Percentiles rank a stretch among this genome's conserved stretches.
These are phyloP conservation scores for Pantherophis alleghaniensis DNA, from an alignment of 2,797 vertebrate species.

Conservation along the genomic window DNA sequence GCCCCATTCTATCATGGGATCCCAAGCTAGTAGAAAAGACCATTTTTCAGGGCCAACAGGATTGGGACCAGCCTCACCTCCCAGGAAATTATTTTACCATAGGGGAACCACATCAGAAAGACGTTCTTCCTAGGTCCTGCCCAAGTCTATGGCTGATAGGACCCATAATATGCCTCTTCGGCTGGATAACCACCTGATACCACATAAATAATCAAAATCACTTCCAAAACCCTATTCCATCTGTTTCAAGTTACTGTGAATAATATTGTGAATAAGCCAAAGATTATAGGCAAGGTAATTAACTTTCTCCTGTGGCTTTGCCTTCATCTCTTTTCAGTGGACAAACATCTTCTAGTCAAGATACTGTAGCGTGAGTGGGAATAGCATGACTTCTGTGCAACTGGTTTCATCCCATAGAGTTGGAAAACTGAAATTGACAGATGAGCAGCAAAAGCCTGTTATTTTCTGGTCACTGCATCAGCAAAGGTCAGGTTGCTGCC, in stretches of 20 bases:
- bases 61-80: background rate
- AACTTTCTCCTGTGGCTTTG: background rate
- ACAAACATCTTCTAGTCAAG: background rate
- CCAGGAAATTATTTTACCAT: background rate
- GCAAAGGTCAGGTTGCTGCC: background rate
- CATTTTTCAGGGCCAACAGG: background rate
- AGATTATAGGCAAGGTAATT: background rate
- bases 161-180: background rate
- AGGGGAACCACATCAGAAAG: background rate
- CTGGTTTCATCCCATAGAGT: background rate
- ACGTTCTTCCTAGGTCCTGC: background rate
- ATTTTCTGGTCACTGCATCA: background rate
- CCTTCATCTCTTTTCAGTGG: background rate
- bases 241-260: background rate
- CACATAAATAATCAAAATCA: background rate
- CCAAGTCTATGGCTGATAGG: background rate
- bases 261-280: background rate
- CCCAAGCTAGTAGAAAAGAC: background rate
- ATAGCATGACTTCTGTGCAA: background rate
- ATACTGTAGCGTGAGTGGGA: background rate
- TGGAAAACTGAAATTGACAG: background rate
- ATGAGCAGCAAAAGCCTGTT: background rate
- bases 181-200: background rate
- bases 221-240: background rate
- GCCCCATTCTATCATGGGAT: background rate